phyloP scores from a whole-genome alignment of 2,888 invertebrate genomes.

The Aphodius granarius region DNA sequence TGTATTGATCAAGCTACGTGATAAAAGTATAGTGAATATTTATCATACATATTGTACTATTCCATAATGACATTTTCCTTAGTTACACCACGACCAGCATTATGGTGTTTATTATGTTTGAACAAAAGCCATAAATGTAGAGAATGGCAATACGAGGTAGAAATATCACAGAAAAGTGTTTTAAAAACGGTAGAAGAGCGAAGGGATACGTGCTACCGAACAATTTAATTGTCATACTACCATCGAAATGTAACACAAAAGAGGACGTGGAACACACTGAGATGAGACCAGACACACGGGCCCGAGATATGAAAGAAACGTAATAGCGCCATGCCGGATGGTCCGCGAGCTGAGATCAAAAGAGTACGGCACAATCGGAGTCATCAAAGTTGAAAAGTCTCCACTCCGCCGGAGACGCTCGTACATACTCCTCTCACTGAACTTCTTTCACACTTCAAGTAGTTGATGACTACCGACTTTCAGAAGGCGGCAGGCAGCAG shows the following conservation, averaged over 20 bases:
- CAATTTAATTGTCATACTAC: background rate
- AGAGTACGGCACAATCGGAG: background rate
- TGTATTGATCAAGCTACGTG: too few relatives aligned
- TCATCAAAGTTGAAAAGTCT: background rate
- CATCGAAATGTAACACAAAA: background rate
- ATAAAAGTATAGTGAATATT: too few relatives aligned
- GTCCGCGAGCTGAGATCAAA: background rate
- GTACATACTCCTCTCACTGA: background rate
- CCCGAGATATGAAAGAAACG: background rate
- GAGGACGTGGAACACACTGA: background rate
- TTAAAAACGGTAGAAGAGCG: too few relatives aligned
- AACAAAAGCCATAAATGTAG: too few relatives aligned
- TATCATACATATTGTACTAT: too few relatives aligned
- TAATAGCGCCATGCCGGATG: background rate
- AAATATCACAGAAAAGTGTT: too few relatives aligned
- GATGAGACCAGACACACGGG: background rate
- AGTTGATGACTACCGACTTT: background rate
- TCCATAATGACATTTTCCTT: too few relatives aligned
- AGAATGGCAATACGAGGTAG: too few relatives aligned
- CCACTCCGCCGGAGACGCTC: background rate
- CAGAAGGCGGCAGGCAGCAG: background rate
- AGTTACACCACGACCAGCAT: too few relatives aligned
- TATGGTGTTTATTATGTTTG: too few relatives aligned
- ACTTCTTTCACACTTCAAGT: background rate
- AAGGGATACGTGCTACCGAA: background rate